These are phyloP conservation scores for Thryonomys swinderianus DNA, from an alignment of 2,113 vertebrate species.

Conservation along the genomic window DNA sequence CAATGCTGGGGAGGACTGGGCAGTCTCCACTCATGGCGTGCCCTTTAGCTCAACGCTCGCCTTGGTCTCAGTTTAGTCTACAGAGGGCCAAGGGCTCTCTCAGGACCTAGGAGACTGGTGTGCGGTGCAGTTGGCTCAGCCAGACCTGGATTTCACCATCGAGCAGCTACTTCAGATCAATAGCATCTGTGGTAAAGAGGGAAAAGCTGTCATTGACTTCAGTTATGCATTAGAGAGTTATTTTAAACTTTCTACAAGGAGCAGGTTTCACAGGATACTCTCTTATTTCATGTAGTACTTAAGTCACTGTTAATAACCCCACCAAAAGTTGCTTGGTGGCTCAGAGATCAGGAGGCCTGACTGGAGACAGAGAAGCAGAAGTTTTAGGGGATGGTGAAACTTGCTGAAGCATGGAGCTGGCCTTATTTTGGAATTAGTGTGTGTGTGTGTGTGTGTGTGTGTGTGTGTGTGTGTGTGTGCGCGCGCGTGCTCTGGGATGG, in stretches of 20 bases:
- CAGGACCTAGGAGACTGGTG: too few relatives aligned
- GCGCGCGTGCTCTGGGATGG: not conserved
- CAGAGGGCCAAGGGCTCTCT: too few relatives aligned
- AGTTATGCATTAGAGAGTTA: not conserved
- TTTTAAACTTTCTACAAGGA: constrained; percentile 33
- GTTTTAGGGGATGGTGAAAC: not conserved
- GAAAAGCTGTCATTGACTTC: not conserved
- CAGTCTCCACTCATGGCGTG: too few relatives aligned
- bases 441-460: too few relatives aligned
- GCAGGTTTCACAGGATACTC: not conserved
- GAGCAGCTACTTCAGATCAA: not conserved
- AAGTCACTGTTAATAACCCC: not conserved
- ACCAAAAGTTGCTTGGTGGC: not conserved
- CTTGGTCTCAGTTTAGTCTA: too few relatives aligned
- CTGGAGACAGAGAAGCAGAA: not conserved
- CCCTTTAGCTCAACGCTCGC: too few relatives aligned
- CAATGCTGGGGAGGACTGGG: too few relatives aligned
- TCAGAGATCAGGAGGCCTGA: not conserved
- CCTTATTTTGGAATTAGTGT: not conserved
- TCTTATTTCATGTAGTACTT: not conserved
- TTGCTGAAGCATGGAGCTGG: not conserved
- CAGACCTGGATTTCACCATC: too few relatives aligned
- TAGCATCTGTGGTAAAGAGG: not conserved
- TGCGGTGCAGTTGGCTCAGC: too few relatives aligned
- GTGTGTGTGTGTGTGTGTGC: too few relatives aligned